Percentiles rank a stretch among this genome's conserved stretches.
Evolutionary conservation across 2,113 vertebrate species (phyloP).

Genomic region (Siphamia tubifer): DNA sequence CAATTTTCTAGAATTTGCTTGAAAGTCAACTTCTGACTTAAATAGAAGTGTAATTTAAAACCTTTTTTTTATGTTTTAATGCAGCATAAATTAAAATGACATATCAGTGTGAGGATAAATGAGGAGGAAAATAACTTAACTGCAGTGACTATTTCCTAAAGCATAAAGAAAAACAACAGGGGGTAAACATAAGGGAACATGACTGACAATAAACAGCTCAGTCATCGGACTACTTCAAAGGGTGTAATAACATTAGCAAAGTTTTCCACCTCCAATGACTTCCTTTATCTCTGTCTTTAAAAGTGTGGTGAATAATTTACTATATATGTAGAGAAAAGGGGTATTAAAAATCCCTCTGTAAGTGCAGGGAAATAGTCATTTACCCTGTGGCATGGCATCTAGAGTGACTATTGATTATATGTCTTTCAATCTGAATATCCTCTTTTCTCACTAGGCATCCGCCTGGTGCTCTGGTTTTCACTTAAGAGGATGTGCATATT

Average conservation of each 20-base stretch:
- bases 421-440: slow-evolving; percentile 57
- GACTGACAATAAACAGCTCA: no score
- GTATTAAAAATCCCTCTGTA: slow-evolving; percentile 30
- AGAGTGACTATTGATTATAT: slow-evolving; percentile 63
- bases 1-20: slow-evolving; percentile 23
- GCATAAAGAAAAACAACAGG: neutral
- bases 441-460: slow-evolving; percentile 26
- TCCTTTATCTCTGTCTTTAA: slow-evolving; percentile 25
- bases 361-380: slow-evolving; percentile 28
- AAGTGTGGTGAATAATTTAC: slow-evolving; percentile 61
- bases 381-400: slow-evolving; percentile 18
- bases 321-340: slow-evolving; percentile 22
- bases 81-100: slow-evolving; percentile 7
- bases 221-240: slow-evolving; percentile 2
- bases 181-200: no score
- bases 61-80: neutral
- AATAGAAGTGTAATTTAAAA: neutral
- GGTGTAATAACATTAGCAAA: slow-evolving; percentile 40
- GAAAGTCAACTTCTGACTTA: neutral
- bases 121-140: neutral
- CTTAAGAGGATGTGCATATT: slow-evolving; percentile 75
- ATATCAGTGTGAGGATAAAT: neutral
- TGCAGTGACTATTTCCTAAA: neutral
- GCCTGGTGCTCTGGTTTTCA: slow-evolving; percentile 48
- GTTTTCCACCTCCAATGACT: neutral